A percentile compares a stretch with the other conserved stretches of the same genome.
Conservation (phyloP, 2,797 vertebrate genomes). For the Enteromius fasciolatus region DNA sequence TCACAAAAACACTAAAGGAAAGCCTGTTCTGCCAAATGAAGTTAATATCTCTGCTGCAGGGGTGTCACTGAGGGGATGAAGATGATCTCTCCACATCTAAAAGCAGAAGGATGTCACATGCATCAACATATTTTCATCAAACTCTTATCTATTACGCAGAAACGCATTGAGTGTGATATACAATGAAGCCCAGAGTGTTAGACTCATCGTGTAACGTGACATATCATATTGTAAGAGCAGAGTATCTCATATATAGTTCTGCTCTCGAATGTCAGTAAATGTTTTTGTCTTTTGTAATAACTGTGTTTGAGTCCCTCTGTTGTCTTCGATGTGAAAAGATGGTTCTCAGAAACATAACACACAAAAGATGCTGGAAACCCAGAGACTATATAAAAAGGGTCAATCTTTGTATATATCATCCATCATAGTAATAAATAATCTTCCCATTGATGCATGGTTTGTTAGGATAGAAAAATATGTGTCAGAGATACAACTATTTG, state of each 20-base stretch:
- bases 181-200: neutral
- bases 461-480: no score
- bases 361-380: neutral
- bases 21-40: no score
- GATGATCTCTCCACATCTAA: neutral
- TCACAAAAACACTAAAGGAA: neutral
- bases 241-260: neutral
- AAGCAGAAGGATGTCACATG: neutral
- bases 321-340: neutral
- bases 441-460: no score
- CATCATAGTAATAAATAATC: no score
- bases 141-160: neutral
- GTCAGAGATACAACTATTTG: no score
- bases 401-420: no score
- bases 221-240: neutral
- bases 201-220: neutral
- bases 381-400: no score
- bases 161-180: neutral
- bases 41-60: neutral
- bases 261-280: neutral
- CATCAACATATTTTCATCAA: neutral
- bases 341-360: neutral
- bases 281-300: neutral
- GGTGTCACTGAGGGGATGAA: neutral
- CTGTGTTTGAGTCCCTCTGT: neutral